These are phyloP conservation scores for Ectropis grisescens DNA, from an alignment of 1,140 invertebrate genomes.

Conservation along the genomic window DNA sequence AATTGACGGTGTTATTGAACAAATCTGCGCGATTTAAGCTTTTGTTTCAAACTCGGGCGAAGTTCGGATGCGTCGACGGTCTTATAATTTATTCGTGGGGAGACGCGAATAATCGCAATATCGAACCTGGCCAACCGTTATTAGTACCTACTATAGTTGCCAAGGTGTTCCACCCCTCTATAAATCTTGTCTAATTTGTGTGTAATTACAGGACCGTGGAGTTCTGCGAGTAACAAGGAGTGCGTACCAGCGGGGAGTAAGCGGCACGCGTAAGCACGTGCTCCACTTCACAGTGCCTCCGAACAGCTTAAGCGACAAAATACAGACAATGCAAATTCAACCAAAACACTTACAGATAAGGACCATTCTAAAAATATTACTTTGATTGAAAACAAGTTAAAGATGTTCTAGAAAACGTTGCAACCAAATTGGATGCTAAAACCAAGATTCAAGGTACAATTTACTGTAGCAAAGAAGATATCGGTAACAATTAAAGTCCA, in stretches of 20 bases:
- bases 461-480: constrained; percentile 10
- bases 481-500: constrained; percentile 16
- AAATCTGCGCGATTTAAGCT: no score
- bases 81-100: constrained; percentile 26
- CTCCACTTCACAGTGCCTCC: constrained; percentile 5
- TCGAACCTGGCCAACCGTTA: constrained; percentile 60
- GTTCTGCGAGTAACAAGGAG: constrained; percentile 63
- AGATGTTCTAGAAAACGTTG: constrained; percentile 21
- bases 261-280: constrained; percentile 63
- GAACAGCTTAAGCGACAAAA: constrained; percentile 16
- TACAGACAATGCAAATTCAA: constrained; percentile 10
- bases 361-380: constrained; percentile 11
- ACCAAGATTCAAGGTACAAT: constrained; percentile 26
- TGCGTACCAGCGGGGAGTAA: constrained; percentile 57
- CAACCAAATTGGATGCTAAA: constrained; percentile 35
- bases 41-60: no score
- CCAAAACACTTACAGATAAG: constrained; percentile 4
- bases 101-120: constrained; percentile 55
- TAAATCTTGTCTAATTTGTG: constrained; percentile 71
- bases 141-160: constrained; percentile 65
- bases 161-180: constrained; percentile 67
- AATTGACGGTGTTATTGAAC: no score
- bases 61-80: no score
- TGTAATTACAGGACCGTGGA: constrained; percentile 66
- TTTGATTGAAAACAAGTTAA: constrained; percentile 14